Percentiles rank a stretch among this genome's conserved stretches.
phyloP scores from a whole-genome alignment of 1,140 invertebrate genomes.

The Diorhabda sublineata region DNA sequence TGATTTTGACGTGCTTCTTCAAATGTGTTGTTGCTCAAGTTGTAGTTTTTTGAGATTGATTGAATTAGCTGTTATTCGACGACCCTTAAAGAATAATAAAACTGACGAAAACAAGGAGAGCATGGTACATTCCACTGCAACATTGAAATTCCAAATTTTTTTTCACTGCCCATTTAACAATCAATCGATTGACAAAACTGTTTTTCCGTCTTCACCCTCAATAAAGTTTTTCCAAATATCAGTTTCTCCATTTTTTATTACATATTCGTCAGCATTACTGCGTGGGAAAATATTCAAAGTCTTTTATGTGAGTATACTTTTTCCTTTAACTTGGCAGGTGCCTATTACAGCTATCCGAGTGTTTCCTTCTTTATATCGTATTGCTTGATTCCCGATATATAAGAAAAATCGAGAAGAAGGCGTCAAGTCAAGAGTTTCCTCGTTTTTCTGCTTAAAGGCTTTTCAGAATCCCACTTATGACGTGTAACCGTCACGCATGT shows the following conservation, averaged over 20 bases:
- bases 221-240: neutral
- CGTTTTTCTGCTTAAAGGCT: constrained; percentile 1
- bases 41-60: no score
- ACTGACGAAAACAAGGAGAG: no score
- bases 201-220: neutral
- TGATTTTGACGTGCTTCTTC: no score
- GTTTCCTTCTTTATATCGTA: neutral
- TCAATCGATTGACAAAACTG: neutral
- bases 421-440: constrained; percentile 1
- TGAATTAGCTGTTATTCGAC: no score
- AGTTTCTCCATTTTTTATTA: neutral
- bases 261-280: neutral
- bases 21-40: no score
- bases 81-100: no score
- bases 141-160: no score
- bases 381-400: neutral
- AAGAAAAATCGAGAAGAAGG: constrained; percentile 2
- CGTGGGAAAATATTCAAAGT: neutral
- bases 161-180: no score
- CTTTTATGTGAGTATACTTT: neutral
- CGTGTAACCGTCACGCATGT: neutral
- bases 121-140: no score
- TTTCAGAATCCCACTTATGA: neutral
- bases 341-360: neutral
- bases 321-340: neutral